Percentiles rank a stretch among this genome's conserved stretches.
phyloP scores from a whole-genome alignment of 2,888 invertebrate species.

The Ptychoptera albimana region DNA sequence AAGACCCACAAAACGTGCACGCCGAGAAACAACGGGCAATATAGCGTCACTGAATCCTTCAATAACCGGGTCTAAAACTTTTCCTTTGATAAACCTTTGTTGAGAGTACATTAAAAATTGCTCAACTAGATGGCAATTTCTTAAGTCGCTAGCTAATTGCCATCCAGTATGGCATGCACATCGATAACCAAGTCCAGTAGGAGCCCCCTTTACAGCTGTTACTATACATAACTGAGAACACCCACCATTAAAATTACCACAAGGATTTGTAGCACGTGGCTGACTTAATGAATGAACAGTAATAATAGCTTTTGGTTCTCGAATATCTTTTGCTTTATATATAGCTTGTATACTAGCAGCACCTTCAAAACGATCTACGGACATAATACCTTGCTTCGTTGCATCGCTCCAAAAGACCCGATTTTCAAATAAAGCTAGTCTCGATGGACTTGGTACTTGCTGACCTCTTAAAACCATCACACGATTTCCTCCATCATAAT shows the following conservation, averaged over 20 bases:
- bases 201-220: constrained; percentile 49
- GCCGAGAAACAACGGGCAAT: constrained; percentile 76
- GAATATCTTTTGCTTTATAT: constrained; percentile 62
- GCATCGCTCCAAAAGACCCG: constrained; percentile 83
- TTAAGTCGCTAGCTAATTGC: constrained; percentile 52
- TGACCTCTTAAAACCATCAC: constrained; percentile 67
- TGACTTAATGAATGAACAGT: constrained; percentile 68
- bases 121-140: constrained; percentile 63
- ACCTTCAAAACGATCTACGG: constrained; percentile 72
- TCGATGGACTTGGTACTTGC: constrained; percentile 71
- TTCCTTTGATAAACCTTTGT: constrained; percentile 89
- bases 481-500: constrained; percentile 76
- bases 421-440: constrained; percentile 72
- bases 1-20: constrained; percentile 86
- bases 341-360: constrained; percentile 62
- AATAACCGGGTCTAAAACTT: constrained; percentile 71
- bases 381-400: constrained; percentile 76
- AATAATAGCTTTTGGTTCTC: constrained; percentile 71
- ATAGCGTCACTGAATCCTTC: constrained; percentile 92
- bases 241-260: constrained; percentile 72
- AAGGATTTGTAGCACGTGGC: constrained; percentile 61
- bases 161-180: constrained; percentile 88
- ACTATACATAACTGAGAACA: constrained; percentile 92
- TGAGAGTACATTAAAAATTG: constrained; percentile 93
- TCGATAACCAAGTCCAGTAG: constrained; percentile 61